Percentiles rank a stretch among this genome's conserved stretches.
These are phyloP conservation scores for Auanema freiburgensis DNA, from an alignment of 2,888 invertebrate genomes.

Conservation along the genomic window DNA sequence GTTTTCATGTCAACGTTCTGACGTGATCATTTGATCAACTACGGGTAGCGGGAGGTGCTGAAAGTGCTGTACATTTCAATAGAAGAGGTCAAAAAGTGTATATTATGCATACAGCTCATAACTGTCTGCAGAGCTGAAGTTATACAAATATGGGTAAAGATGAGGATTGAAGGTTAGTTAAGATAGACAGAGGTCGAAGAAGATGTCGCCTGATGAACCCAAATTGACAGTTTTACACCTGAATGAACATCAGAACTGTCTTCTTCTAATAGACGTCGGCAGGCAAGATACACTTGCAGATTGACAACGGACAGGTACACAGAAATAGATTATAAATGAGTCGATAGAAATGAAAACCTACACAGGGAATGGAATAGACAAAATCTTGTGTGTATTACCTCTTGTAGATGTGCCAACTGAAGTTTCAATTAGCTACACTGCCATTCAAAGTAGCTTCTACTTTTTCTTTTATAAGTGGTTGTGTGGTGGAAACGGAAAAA, in stretches of 20 bases:
- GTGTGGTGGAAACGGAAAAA: no score
- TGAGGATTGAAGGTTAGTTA: not conserved
- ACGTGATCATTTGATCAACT: not conserved
- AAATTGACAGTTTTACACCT: slow-evolving; percentile 25
- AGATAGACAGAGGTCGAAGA: not conserved
- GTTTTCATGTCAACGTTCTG: not conserved
- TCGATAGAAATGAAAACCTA: no score
- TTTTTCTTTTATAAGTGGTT: no score
- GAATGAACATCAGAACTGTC: slow-evolving; percentile 24
- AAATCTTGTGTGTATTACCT: no score
- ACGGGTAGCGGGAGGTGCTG: not conserved
- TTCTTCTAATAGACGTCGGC: no score
- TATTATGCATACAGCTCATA: slow-evolving; percentile 2
- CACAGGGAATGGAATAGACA: no score
- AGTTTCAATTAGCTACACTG: no score
- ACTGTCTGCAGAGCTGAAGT: not conserved
- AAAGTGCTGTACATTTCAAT: not conserved
- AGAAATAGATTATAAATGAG: no score
- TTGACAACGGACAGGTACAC: no score
- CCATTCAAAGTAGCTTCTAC: no score
- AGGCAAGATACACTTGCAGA: no score
- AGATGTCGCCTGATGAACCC: slow-evolving; percentile 17
- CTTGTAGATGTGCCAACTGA: no score
- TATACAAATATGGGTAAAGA: not conserved
- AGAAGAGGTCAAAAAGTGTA: not conserved